phyloP scores from a whole-genome alignment of 2,113 vertebrate genomes.

The Cebidichthys violaceus region DNA sequence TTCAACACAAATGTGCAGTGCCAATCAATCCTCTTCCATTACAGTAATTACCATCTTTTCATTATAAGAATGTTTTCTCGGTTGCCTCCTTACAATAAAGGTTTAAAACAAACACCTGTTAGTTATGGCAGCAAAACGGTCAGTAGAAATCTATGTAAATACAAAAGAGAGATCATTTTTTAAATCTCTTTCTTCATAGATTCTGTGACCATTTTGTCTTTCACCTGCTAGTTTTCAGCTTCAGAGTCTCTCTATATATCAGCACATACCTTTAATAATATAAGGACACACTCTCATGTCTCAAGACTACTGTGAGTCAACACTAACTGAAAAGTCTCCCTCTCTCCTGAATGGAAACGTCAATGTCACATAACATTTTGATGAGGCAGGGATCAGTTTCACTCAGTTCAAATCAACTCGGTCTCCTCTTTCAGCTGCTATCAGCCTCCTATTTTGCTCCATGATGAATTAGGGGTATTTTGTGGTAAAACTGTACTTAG shows the following conservation, averaged over 20 bases:
- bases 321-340: constrained; percentile 34
- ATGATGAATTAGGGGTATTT: constrained; percentile 86
- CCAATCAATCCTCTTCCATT: neutral
- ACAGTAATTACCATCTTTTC: neutral
- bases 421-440: constrained; percentile 81
- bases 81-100: neutral
- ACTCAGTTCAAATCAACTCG: constrained; percentile 25
- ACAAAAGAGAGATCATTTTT: too few species aligned
- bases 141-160: neutral
- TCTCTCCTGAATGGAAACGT: constrained; percentile 48
- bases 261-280: neutral
- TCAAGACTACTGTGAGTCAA: constrained; percentile 51
- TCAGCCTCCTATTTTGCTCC: constrained; percentile 80
- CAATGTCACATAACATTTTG: constrained; percentile 71
- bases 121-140: too few species aligned
- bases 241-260: neutral
- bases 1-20: neutral
- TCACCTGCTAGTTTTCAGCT: neutral
- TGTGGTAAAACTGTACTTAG: constrained; percentile 79
- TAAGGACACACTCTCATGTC: neutral
- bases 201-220: neutral
- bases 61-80: neutral
- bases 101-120: neutral
- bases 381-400: constrained; percentile 68
- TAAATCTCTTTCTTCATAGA: neutral